A percentile compares a stretch with the other conserved stretches of the same genome.
Evolutionary conservation across 2,113 vertebrate genomes (phyloP).

Genomic region (Cephalopterus ornatus): DNA sequence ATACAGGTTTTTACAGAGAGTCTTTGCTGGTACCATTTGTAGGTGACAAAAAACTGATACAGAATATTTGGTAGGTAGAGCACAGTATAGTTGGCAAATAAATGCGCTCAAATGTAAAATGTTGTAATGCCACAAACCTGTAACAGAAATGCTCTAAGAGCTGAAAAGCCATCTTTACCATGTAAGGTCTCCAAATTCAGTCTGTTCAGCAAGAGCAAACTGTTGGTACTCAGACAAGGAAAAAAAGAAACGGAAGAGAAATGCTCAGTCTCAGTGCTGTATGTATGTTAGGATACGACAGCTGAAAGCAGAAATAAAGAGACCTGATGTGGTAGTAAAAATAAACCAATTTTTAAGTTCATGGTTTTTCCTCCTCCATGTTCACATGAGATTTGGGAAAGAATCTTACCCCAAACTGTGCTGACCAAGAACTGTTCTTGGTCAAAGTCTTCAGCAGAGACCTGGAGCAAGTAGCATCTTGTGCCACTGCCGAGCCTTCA

Average conservation of each 20-base stretch:
- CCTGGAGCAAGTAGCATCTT: background rate
- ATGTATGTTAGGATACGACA: background rate
- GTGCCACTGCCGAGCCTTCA: background rate
- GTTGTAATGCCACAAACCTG: background rate
- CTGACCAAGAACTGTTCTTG: background rate
- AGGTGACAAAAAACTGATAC: fast-evolving
- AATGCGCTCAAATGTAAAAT: background rate
- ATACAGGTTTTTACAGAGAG: background rate
- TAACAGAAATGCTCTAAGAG: background rate
- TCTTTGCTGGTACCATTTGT: background rate
- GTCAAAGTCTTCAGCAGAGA: background rate
- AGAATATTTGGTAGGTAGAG: background rate
- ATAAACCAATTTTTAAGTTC: background rate
- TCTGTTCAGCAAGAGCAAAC: background rate
- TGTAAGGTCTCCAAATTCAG: background rate
- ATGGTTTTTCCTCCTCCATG: background rate
- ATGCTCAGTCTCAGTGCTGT: background rate
- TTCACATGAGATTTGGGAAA: background rate
- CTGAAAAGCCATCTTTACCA: background rate
- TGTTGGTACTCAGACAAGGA: background rate
- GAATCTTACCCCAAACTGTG: background rate
- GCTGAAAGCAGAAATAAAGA: background rate
- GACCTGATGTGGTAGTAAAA: background rate
- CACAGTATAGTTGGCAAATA: background rate
- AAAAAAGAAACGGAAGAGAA: background rate